These are phyloP conservation scores for Thinocorus orbignyianus DNA, from an alignment of 2,113 vertebrate genomes.

Conservation along the genomic window DNA sequence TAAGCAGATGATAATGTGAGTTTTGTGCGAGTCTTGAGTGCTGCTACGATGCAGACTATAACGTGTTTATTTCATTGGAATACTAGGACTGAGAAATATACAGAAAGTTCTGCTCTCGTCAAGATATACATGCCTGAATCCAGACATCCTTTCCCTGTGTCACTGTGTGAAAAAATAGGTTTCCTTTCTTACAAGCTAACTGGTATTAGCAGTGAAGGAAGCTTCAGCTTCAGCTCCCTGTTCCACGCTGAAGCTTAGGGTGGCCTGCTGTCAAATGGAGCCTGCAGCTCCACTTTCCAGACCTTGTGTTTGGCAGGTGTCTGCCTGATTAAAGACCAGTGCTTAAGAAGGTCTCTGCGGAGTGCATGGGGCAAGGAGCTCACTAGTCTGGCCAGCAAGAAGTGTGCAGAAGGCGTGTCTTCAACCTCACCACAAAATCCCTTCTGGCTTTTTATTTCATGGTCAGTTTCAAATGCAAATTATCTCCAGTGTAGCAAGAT, in stretches of 20 bases:
- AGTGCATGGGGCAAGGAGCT: background rate
- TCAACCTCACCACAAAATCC: background rate
- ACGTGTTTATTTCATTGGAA: background rate
- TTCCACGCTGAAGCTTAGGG: background rate
- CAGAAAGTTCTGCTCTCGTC: background rate
- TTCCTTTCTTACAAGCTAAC: background rate
- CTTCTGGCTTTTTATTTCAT: background rate
- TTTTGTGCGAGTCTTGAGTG: background rate
- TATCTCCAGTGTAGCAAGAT: background rate
- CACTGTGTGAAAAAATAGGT: background rate
- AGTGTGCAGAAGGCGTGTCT: accelerated
- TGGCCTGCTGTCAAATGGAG: background rate
- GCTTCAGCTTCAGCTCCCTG: background rate
- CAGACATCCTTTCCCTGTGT: background rate
- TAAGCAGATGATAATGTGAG: background rate
- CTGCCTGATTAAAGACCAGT: background rate
- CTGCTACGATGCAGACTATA: background rate
- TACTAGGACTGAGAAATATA: background rate
- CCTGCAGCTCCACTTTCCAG: background rate
- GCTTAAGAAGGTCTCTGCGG: background rate
- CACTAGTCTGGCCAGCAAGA: background rate
- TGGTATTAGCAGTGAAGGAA: background rate
- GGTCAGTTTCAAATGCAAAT: background rate
- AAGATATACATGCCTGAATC: background rate
- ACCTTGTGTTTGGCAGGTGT: background rate